Evolutionary conservation across 2,113 vertebrate genomes (phyloP), one percentile per base, ranked within the genome.

Genomic region (Thinocorus orbignyianus): DNA sequence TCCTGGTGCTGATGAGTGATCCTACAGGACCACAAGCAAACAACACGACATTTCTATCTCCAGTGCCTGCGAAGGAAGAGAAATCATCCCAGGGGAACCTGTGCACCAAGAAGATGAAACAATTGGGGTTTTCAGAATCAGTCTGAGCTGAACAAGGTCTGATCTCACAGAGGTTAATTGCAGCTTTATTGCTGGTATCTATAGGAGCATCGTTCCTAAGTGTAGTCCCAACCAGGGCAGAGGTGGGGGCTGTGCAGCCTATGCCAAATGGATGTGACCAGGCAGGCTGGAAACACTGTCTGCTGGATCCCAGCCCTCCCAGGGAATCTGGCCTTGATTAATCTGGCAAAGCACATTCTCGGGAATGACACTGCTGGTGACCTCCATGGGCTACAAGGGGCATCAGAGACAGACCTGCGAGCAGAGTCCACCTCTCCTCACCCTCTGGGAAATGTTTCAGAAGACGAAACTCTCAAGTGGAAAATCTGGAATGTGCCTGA

Each of bases 251-350:
- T 87, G 86, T 6, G 73, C 35, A 78, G 54, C 0, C 0, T 31
- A 28, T 3, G 17, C 51, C 1, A 8, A 49, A 37, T 0, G 13
- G 66, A 85, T 51, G 48, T 0, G 0, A 44, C 48, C 2, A 1
- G 85, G 14, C n/a, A 41, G 79, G 51, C 0, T 65, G 86, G 71
- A 88, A 92, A 11, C 0, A 0, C 10, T 42, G 15, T 57, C 49
- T 91, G n/a, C 46, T 86, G 72, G 77, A 84, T 84, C 49, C 17
- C 91, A 82, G 66, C 48, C 48, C 22, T 93, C 5, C 39, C 30
- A 42, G 44, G 71, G 72, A 90, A 73, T 57, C 39, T 86, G 80
- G 49, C 78, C 61, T 44, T 74, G 70, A 81, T 91, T 79, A 55
- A 85, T 31, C 73, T n/a, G 15, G 35, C 52, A 90, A 62, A 87